A percentile compares a stretch with the other conserved stretches of the same genome.
These are phyloP conservation scores for Benthosema pterotum DNA, from an alignment of 2,797 vertebrate genomes.

Conservation along the genomic window DNA sequence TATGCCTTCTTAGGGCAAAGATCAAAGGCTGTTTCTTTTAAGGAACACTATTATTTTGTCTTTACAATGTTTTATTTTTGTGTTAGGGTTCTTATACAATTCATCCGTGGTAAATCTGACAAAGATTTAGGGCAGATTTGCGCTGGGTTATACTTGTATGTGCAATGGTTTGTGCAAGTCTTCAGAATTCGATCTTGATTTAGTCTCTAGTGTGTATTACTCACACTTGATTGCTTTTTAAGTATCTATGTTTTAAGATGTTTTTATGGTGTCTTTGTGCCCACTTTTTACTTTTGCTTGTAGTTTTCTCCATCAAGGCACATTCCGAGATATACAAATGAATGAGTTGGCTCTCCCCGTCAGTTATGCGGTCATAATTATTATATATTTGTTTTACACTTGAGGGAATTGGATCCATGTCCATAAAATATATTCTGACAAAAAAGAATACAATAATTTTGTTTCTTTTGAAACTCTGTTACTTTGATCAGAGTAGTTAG, in stretches of 20 bases:
- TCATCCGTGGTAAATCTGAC: conserved; percentile 36
- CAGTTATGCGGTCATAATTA: conserved; percentile 36
- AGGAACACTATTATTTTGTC: conserved; percentile 52
- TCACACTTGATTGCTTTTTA: too few relatives aligned
- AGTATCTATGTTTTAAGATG: neutral
- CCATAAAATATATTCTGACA: conserved; percentile 21
- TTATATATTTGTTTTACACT: conserved; percentile 61
- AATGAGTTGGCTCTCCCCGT: conserved; percentile 39
- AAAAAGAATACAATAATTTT: conserved; percentile 19
- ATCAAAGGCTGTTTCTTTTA: conserved; percentile 70
- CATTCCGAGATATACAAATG: conserved; percentile 71
- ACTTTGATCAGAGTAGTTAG: conserved; percentile 44
- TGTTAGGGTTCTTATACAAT: conserved; percentile 33
- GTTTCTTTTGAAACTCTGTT: conserved; percentile 27
- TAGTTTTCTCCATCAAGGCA: conserved; percentile 61
- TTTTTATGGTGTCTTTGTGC: conserved; percentile 14
- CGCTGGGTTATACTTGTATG: conserved; percentile 40
- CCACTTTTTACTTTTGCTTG: conserved; percentile 28
- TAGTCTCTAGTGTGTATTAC: too few relatives aligned
- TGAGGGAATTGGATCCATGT: conserved; percentile 43
- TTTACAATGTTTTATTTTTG: conserved; percentile 30
- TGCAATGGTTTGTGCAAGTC: conserved; percentile 50
- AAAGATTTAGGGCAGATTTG: conserved; percentile 29
- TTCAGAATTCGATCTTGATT: conserved; percentile 10
- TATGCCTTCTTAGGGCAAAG: conserved; percentile 81